These are phyloP conservation scores for Thyatira batis DNA, from an alignment of 2,888 invertebrate species.

Conservation along the genomic window DNA sequence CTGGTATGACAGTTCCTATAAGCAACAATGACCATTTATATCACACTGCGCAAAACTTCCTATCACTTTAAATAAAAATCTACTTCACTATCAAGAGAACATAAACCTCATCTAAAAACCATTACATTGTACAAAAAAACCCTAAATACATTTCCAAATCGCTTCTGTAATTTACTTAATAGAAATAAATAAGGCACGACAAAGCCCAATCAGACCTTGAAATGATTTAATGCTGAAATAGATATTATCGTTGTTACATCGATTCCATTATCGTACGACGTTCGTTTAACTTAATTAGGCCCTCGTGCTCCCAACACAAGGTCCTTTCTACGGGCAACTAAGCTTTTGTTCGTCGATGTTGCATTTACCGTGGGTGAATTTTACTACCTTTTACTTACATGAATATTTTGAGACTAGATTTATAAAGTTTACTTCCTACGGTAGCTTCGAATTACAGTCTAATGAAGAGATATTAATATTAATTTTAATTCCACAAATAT, in stretches of 20 bases:
- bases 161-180: not conserved
- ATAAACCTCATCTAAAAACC: too few relatives aligned
- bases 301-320: not conserved
- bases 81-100: too few relatives aligned
- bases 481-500: too few relatives aligned
- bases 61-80: too few relatives aligned
- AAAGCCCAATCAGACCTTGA: not conserved
- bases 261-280: slow-evolving; percentile 13
- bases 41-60: too few relatives aligned
- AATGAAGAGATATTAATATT: too few relatives aligned
- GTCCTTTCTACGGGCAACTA: not conserved
- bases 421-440: not conserved
- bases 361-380: slow-evolving; percentile 9
- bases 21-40: too few relatives aligned
- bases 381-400: slow-evolving; percentile 10
- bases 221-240: not conserved
- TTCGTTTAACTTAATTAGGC: not conserved
- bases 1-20: too few relatives aligned
- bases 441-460: too few relatives aligned
- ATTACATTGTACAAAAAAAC: too few relatives aligned
- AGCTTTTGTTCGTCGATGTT: not conserved
- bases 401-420: slow-evolving; percentile 1
- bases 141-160: too few relatives aligned
- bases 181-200: not conserved
- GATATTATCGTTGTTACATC: slow-evolving; percentile 19